A percentile compares a stretch with the other conserved stretches of the same genome.
Conservation (phyloP, 1,140 invertebrate species). For the Harlomillsia oculata region DNA sequence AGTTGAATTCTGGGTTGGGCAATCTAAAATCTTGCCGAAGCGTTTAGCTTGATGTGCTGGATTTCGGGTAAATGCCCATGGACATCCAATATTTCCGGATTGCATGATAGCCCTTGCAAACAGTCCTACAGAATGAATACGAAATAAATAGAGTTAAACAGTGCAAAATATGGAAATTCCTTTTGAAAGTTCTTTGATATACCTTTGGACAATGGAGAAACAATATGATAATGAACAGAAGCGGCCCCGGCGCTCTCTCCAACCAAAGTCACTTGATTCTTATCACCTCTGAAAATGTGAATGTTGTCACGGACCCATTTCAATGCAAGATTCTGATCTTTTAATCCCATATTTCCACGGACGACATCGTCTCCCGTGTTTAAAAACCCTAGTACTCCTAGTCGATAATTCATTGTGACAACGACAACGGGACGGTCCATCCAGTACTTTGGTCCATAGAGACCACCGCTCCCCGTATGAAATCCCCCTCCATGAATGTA, state of each 20-base stretch:
- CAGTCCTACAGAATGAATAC: background rate
- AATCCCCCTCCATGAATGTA: background rate
- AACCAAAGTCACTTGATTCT: constrained; percentile 53
- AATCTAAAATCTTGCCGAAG: constrained; percentile 7
- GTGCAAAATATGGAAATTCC: too few species aligned
- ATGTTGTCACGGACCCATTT: constrained; percentile 41
- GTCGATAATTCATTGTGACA: constrained; percentile 46
- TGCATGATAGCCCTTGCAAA: constrained; percentile 1
- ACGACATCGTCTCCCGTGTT: constrained; percentile 42
- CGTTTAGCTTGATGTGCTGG: background rate
- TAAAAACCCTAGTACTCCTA: constrained; percentile 40
- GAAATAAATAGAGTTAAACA: too few species aligned
- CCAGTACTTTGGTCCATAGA: background rate
- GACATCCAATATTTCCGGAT: background rate
- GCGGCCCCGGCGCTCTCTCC: constrained; percentile 61
- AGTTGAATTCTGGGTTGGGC: constrained; percentile 2
- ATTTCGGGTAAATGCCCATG: constrained; percentile 1
- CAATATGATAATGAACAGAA: constrained; percentile 54
- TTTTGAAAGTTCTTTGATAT: background rate
- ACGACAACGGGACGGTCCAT: constrained; percentile 39
- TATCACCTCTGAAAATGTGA: constrained; percentile 61
- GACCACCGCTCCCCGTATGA: too few species aligned
- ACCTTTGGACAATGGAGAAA: constrained; percentile 59
- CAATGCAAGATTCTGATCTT: constrained; percentile 39
- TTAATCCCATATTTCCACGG: constrained; percentile 45